Evolutionary conservation across 2,888 invertebrate species (phyloP), one percentile per base, ranked within the genome.

Genomic region (Sacculina carcini): DNA sequence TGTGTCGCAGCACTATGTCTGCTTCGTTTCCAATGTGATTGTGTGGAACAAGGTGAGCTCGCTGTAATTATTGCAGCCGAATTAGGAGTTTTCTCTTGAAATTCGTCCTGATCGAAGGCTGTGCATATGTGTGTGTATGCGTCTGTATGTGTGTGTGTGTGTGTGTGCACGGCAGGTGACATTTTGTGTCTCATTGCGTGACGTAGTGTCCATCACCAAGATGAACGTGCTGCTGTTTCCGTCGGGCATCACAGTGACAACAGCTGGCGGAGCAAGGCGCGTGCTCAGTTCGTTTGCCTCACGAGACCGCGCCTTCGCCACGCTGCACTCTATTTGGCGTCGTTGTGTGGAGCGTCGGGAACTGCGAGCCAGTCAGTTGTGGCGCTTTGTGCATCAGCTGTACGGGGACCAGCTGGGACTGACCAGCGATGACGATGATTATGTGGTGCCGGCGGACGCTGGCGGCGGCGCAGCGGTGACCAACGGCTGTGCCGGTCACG

Each of bases 1-100:
- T 70, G 81, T 92, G 47, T 86, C 92, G 1, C 87, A 87, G 69
- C 84, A 84, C 67, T 87, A 83, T 72, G 73, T 94, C 54, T 92
- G 92, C 66, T 96, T 96, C 71, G 84, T 94, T 71, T 90, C 94
- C 23, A 94, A 89, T 67, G 92, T 96, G 63, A 89, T 96, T 64
- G 62, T 53, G 29, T 50, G 50, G 52, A 47, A 36, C 26, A 29
- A 29, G 9, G 31, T 54, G 10, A n/a, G 32, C 5, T 36, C 24
- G 9, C 48, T 50, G n/a, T 16, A 14, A 12, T 50, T 28, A 9
- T 26, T 38, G 23, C 51, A 9, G 51, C 10, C 51, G 9, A 23
- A 24, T 53, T 42, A 14, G 31, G 2, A 52, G 38, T 4, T 38
- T 5, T 5, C 19, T 23, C 21, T 21, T n/a, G n/a, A n/a, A n/a